Conservation (phyloP, 37 sponge, comb jelly and placozoan species). For the Chondrosia reniformis region DNA sequence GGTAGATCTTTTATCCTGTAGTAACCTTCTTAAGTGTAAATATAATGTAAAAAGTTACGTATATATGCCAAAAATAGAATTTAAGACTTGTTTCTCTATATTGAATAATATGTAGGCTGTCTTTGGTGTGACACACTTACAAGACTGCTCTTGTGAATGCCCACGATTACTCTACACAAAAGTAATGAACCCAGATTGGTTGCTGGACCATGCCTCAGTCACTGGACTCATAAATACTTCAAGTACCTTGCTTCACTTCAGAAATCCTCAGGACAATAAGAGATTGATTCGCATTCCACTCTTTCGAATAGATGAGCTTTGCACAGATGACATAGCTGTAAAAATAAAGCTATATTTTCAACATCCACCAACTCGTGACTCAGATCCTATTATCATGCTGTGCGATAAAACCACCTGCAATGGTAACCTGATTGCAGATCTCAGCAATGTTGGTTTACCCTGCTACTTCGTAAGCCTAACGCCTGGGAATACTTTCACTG, state of each 20-base stretch:
- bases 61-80: no score
- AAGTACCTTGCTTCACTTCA: background rate
- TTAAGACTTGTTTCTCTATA: no score
- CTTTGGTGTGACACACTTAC: no score
- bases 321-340: slow-evolving; percentile 1
- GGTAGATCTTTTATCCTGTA: no score
- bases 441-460: background rate
- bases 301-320: background rate
- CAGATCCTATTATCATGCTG: background rate
- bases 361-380: slow-evolving; percentile 9
- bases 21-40: no score
- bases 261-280: background rate
- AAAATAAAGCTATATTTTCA: background rate
- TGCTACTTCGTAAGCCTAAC: background rate
- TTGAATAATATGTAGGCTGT: no score
- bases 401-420: slow-evolving; percentile 21
- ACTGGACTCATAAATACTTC: background rate
- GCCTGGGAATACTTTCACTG: background rate
- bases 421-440: background rate
- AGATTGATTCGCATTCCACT: background rate
- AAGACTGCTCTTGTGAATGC: no score
- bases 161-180: slow-evolving; percentile 12
- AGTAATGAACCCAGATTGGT: slow-evolving; percentile 7
- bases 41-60: no score
- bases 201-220: slow-evolving; percentile 2